Conservation (phyloP, 1,140 invertebrate species). For the Drosophila ficusphila region DNA sequence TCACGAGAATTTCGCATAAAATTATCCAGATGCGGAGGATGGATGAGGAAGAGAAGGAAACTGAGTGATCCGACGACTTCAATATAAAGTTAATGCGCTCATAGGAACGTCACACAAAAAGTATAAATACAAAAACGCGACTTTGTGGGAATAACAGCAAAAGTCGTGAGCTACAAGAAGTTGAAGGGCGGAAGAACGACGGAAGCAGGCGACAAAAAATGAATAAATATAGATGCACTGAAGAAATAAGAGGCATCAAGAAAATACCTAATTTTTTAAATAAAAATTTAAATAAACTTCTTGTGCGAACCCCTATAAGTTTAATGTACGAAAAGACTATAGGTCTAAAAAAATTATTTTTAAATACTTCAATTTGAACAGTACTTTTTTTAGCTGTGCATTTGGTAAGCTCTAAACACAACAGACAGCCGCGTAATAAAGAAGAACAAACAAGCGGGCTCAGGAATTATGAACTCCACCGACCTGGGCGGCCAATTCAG, state of each 20-base stretch:
- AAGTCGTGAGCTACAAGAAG: constrained; percentile 54
- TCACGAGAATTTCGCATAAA: constrained; percentile 72
- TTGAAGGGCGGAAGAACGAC: constrained; percentile 54
- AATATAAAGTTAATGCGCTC: constrained; percentile 44
- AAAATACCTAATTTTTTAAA: too few relatives aligned
- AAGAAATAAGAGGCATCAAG: too few relatives aligned
- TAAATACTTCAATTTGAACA: too few relatives aligned
- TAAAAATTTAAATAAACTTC: too few relatives aligned
- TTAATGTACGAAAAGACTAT: too few relatives aligned
- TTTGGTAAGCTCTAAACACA: constrained; percentile 7
- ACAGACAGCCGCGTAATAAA: constrained; percentile 23
- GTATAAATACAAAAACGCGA: constrained; percentile 20
- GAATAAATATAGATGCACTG: constrained; percentile 30
- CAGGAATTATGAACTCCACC: constrained; percentile 42
- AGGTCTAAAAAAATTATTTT: too few relatives aligned
- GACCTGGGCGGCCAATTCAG: constrained; percentile 29
- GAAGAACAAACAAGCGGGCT: constrained; percentile 35
- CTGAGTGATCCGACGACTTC: constrained; percentile 8
- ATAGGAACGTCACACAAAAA: constrained; percentile 12
- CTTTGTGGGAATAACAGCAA: constrained; percentile 66
- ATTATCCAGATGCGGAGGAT: constrained; percentile 28
- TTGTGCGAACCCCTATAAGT: too few relatives aligned
- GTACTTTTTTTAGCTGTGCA: neutral
- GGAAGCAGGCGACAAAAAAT: constrained; percentile 58
- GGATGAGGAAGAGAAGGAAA: neutral